Base-by-base conservation (phyloP, 2,113 vertebrate species). In the Myotis davidii region DNA sequence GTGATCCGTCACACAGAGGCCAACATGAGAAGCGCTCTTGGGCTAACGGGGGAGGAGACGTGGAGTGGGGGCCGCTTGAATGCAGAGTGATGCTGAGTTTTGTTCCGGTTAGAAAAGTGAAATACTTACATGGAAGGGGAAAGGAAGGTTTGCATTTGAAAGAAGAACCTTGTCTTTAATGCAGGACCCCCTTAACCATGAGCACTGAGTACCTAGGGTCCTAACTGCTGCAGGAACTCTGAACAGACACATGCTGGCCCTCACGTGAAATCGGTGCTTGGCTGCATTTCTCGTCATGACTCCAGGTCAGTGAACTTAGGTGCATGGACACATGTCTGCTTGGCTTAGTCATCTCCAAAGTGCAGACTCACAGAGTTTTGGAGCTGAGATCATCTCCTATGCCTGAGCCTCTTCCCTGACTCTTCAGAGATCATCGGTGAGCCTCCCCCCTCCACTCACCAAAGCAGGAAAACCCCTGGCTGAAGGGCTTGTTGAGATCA, bases 341-440 rank as follows among this genome's bases (percentile, higher is more conserved):
- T 95, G n/a, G 56, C 42, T 54, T 48, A 72, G 27, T 81, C 85
- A 73, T 50, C 50, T 50, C 72, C 9, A 94, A 89, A 94, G 16
- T 21, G 61, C 48, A 95, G 74, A 93, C 27, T 83, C 84, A 56
- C 7, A 89, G 91, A 94, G 29, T 92, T 78, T 9, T 56, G 70
- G 61, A 79, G 42, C 20, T 85, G 77, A 56, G 54, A 56, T 56
- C 20, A 56, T 56, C 20, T 8, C 7, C 54, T 56, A 56, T 21
- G 20, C 6, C 9, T 23, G 20, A 56, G 21, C 54, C 20, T 59
- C 23, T 59, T 59, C 56, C 56, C 56, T 59, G 73, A 69, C 37
- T 67, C 9, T 4, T 86, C 9, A 50, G 79, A 83, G 74, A 67
- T 45, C n/a, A 54, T 32, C 18, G 13, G 14, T 17, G 67, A 0